A percentile compares a stretch with the other conserved stretches of the same genome.
Evolutionary conservation across 2,113 vertebrate species (phyloP).

Genomic region (Neoarius graeffei): DNA sequence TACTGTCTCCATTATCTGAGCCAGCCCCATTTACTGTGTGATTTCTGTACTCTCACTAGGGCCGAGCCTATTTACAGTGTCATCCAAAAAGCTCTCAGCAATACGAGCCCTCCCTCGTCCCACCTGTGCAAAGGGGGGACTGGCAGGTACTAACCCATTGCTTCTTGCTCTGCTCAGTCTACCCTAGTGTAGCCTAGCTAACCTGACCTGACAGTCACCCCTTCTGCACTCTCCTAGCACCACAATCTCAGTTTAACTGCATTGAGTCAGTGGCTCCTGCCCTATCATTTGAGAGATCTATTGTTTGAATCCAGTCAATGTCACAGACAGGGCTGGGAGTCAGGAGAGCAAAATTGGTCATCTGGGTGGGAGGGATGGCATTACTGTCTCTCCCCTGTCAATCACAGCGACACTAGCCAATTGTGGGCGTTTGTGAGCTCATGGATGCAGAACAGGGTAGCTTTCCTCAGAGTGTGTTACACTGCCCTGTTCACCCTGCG

Average conservation of each 20-base stretch:
- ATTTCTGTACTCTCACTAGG: slow-evolving; percentile 76
- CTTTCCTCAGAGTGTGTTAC: background rate
- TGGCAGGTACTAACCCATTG: slow-evolving; percentile 54
- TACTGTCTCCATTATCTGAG: slow-evolving; percentile 55
- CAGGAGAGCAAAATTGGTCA: background rate
- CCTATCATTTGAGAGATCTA: background rate
- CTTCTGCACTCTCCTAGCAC: slow-evolving; percentile 6
- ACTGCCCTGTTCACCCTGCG: background rate
- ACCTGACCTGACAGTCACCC: slow-evolving; percentile 38
- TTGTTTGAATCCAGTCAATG: background rate
- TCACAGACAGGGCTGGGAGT: background rate
- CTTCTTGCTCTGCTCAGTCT: slow-evolving; percentile 12
- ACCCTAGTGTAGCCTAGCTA: slow-evolving; percentile 25
- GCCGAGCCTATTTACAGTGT: slow-evolving; percentile 81
- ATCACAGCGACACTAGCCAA: background rate
- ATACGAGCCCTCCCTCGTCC: slow-evolving; percentile 69
- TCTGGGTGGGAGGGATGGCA: background rate
- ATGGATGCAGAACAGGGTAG: background rate
- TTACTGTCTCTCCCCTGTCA: background rate
- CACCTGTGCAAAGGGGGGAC: slow-evolving; percentile 66
- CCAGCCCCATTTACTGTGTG: slow-evolving; percentile 75
- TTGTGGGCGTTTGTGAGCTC: background rate
- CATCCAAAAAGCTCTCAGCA: slow-evolving; percentile 79
- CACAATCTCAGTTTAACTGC: background rate
- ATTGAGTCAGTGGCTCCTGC: background rate